Conservation (phyloP, 2,797 vertebrate species). For the Natrix natrix region DNA sequence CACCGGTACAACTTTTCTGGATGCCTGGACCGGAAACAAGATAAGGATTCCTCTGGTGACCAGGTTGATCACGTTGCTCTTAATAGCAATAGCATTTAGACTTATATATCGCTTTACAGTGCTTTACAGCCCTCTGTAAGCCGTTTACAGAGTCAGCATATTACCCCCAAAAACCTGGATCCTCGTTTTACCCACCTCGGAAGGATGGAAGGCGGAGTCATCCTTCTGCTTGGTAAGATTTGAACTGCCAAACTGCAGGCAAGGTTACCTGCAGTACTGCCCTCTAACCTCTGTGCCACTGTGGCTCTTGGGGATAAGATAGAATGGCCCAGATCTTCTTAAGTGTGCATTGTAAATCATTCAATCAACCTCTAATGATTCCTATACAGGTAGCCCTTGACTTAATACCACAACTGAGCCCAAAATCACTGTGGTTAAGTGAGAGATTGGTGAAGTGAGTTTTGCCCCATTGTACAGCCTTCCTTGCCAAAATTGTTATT, state of each 20-base stretch:
- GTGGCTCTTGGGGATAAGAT: not conserved
- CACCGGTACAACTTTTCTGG: conserved; percentile 64
- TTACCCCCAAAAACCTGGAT: too few relatives aligned
- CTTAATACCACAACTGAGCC: not conserved
- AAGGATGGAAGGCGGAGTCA: too few relatives aligned
- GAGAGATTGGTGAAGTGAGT: not conserved
- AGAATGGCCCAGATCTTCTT: conserved; percentile 48
- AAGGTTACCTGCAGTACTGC: too few relatives aligned
- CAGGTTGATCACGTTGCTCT: conserved; percentile 31
- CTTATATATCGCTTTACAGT: too few relatives aligned
- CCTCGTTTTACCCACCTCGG: too few relatives aligned
- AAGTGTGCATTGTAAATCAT: conserved; percentile 55
- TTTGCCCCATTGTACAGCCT: not conserved
- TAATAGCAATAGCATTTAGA: not conserved
- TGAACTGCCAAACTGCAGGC: too few relatives aligned
- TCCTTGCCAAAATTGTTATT: not conserved
- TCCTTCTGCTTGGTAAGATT: too few relatives aligned
- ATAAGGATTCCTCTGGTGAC: conserved; percentile 48
- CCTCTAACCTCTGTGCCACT: too few relatives aligned
- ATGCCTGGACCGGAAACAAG: conserved; percentile 51
- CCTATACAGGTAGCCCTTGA: not conserved
- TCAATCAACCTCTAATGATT: conserved; percentile 43
- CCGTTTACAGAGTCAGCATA: too few relatives aligned
- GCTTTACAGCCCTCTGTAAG: too few relatives aligned
- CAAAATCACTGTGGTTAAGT: not conserved